These are phyloP conservation scores for Lepidurus arcticus DNA, from an alignment of 1,140 invertebrate species.

Conservation along the genomic window DNA sequence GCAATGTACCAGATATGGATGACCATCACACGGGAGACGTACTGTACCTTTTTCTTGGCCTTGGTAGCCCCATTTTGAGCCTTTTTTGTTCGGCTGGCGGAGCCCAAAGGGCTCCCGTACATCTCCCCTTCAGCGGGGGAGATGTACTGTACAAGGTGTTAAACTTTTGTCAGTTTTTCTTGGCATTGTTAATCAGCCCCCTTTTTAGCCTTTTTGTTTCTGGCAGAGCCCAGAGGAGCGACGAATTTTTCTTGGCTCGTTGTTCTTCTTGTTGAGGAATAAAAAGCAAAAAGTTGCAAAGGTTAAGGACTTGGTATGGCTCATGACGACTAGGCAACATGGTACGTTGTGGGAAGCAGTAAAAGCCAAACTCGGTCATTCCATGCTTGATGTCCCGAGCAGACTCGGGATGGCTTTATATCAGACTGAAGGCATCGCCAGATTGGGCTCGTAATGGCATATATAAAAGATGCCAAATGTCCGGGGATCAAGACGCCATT, in stretches of 20 bases:
- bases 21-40: background rate
- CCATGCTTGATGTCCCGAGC: constrained; percentile 13
- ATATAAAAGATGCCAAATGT: constrained; percentile 22
- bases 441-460: constrained; percentile 18
- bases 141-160: no score
- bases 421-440: constrained; percentile 20
- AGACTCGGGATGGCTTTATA: constrained; percentile 18
- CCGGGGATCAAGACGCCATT: constrained; percentile 20
- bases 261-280: background rate
- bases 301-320: constrained; percentile 1
- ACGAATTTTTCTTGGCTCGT: background rate
- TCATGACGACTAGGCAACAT: constrained; percentile 18
- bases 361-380: constrained; percentile 18
- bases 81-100: background rate
- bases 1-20: background rate
- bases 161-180: background rate
- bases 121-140: no score
- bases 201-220: background rate
- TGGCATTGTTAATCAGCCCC: background rate
- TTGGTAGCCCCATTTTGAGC: background rate
- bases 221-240: background rate
- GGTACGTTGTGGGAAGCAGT: constrained; percentile 17
- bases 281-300: background rate
- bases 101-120: background rate
- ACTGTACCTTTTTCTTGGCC: background rate